A percentile compares a stretch with the other conserved stretches of the same genome.
Evolutionary conservation across 1,140 invertebrate genomes (phyloP).

Genomic region (Cyclina sinensis): DNA sequence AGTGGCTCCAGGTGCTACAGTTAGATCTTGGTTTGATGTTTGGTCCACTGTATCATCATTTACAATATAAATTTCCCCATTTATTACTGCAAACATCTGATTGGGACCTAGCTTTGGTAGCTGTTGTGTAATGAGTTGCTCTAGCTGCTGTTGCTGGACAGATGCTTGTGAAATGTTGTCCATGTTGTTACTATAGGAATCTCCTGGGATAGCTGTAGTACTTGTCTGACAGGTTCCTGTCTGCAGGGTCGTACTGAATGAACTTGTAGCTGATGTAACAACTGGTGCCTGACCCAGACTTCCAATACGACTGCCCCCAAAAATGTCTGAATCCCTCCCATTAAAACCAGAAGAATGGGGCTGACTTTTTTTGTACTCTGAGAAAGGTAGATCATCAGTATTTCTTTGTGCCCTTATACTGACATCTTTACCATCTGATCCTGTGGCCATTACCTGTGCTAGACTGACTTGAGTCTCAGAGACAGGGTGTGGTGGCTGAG

Average conservation of each 20-base stretch:
- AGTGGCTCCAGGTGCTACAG: not conserved
- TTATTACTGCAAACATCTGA: not conserved
- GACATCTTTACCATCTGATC: not conserved
- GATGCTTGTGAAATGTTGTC: too few species aligned
- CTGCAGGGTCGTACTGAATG: not conserved
- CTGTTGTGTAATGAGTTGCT: not conserved
- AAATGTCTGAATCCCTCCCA: not conserved
- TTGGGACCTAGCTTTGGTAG: not conserved
- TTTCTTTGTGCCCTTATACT: not conserved
- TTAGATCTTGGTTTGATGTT: not conserved
- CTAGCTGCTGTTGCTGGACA: not conserved
- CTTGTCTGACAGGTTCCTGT: not conserved
- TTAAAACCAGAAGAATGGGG: not conserved
- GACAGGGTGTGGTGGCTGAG: not conserved
- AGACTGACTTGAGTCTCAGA: not conserved
- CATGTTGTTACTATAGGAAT: not conserved
- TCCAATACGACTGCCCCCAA: not conserved
- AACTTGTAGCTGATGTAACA: conserved; percentile 12
- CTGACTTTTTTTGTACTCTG: not conserved
- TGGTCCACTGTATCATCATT: conserved; percentile 25
- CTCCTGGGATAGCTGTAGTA: not conserved
- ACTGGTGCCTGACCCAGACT: not conserved
- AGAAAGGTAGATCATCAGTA: not conserved
- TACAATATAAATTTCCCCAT: conserved; percentile 1
- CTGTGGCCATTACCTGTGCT: not conserved